These are phyloP conservation scores for Botia kubotai DNA, from an alignment of 2,797 vertebrate genomes.

Conservation along the genomic window DNA sequence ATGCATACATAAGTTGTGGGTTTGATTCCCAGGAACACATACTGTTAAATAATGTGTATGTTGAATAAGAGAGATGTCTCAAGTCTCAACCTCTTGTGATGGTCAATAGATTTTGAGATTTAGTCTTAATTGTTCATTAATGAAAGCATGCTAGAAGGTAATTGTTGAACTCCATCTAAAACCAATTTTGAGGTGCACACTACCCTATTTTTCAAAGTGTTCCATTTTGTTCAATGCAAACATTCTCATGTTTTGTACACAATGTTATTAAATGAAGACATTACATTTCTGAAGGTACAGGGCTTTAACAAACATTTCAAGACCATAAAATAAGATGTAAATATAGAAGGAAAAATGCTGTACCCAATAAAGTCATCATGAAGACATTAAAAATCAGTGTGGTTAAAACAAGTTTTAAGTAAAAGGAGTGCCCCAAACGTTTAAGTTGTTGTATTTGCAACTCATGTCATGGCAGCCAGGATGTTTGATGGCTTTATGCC, in stretches of 20 bases:
- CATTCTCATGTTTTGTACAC: background rate
- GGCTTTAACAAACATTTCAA: background rate
- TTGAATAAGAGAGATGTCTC: background rate
- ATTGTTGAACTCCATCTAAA: background rate
- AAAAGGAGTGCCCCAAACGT: background rate
- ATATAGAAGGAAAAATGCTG: too few species aligned
- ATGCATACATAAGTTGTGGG: too few species aligned
- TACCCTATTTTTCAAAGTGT: background rate
- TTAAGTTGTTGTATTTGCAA: background rate
- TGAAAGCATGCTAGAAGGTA: background rate
- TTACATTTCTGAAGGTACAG: background rate
- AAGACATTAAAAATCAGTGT: too few species aligned
- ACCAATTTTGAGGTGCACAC: background rate
- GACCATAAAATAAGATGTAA: background rate
- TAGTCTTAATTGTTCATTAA: background rate
- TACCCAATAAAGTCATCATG: background rate
- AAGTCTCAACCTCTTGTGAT: background rate
- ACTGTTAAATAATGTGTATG: background rate
- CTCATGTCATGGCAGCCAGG: conserved; percentile 6
- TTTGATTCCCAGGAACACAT: background rate
- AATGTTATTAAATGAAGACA: background rate
- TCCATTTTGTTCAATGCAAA: background rate
- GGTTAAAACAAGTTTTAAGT: conserved; percentile 14
- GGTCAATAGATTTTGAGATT: background rate
- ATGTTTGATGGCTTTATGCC: conserved; percentile 9